Conservation (phyloP, 2,797 vertebrate genomes). For the Brachyrhaphis roseni region DNA sequence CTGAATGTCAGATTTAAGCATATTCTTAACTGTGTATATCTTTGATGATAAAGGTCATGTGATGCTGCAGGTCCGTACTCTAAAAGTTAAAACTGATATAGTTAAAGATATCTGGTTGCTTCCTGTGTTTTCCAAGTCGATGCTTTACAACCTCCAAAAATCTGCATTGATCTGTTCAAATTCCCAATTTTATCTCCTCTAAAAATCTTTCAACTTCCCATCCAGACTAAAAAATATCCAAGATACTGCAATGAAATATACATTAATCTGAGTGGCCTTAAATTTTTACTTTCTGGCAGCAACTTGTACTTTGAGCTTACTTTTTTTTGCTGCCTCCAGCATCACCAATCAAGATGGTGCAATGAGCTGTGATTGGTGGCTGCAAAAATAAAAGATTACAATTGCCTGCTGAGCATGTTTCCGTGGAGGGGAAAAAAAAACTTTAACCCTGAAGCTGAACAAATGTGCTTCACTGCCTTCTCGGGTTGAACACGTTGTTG, state of each 20-base stretch:
- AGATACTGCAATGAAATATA: neutral
- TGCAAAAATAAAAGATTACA: neutral
- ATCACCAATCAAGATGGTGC: neutral
- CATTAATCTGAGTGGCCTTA: neutral
- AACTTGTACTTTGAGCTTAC: neutral
- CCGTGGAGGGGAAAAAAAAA: neutral
- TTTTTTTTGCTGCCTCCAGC: neutral
- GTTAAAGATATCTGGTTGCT: neutral
- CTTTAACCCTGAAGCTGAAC: constrained; percentile 6
- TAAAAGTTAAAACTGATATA: constrained; percentile 7
- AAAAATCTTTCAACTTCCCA: neutral
- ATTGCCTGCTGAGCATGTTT: neutral
- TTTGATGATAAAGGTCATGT: constrained; percentile 33
- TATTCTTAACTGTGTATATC: neutral
- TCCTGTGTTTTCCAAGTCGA: neutral
- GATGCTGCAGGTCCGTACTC: constrained; percentile 13
- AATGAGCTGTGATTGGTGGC: constrained; percentile 4
- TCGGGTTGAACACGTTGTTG: neutral
- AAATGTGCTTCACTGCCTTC: constrained; percentile 1
- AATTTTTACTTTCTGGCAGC: neutral
- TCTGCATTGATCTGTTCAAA: neutral
- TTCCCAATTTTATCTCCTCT: neutral
- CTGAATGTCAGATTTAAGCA: neutral
- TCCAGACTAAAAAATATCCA: neutral
- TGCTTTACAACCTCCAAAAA: neutral